Evolutionary conservation across 2,888 invertebrate genomes (phyloP), one percentile per base, ranked within the genome.

Genomic region (Rhorus exstirpatorius): DNA sequence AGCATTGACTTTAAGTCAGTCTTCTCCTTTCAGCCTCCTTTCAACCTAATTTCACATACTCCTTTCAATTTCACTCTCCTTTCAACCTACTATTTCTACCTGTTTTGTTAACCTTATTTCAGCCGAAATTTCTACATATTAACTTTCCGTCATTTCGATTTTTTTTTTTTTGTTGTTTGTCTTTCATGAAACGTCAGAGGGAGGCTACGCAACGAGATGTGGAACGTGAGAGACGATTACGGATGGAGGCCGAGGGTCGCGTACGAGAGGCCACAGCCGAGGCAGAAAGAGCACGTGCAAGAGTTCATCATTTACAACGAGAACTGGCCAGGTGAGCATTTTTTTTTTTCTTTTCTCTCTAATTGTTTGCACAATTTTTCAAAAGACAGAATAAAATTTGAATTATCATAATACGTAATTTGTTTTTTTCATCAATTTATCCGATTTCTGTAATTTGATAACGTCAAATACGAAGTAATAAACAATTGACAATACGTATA

Each of bases 131-230:
- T n/a, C n/a, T n/a, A n/a, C n/a, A n/a, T n/a, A n/a, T n/a, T n/a
- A n/a, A n/a, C 2, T 31, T 31, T 31, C 12, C 24, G 24, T 24
- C 8, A 2, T 53, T n/a, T 4, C 12, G 7, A 8, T 8, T 6
- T n/a, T 46, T 46, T 21, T 26, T 44, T 35, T 51, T 53, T 55
- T 55, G 0, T 61, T 44, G 51, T 12, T 14, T 65, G 12, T 63
- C 61, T 53, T 53, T 61, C 10, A 55, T 78, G 51, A 24, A 51
- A 85, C 95, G 94, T 0, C 94, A 96, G 96, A 96, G 96, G 88
- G 93, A 93, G 90, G 91, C 92, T 85, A 90, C 92, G 79, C 93
- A 93, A 87, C 92, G 93, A 88, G 93, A 93, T 93, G 92, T 93
- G 90, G 93, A 93, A 87, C 90, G 93, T 84, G 93, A 93, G 89